Percentiles rank a stretch among this genome's conserved stretches.
Evolutionary conservation across 2,888 invertebrate genomes (phyloP).

Genomic region (Dermolepida albohirtum): DNA sequence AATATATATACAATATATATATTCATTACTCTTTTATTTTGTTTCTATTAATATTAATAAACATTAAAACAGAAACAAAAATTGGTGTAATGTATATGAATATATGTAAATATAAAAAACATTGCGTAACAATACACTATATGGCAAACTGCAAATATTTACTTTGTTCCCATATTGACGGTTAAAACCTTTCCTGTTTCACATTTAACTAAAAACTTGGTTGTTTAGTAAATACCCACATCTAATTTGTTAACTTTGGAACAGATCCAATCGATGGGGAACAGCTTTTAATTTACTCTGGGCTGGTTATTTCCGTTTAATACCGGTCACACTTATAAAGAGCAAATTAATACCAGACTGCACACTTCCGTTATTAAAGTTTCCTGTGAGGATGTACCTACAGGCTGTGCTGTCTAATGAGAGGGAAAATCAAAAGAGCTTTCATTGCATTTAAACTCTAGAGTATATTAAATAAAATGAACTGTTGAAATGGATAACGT

Average conservation of each 20-base stretch:
- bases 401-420: conserved; percentile 15
- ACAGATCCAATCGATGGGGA: conserved; percentile 13
- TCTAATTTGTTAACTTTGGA: conserved; percentile 12
- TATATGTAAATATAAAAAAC: no score
- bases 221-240: conserved; percentile 22
- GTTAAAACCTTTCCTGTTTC: conserved; percentile 8
- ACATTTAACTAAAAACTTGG: conserved; percentile 9
- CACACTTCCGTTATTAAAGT: conserved; percentile 32
- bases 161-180: neutral
- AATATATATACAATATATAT: no score
- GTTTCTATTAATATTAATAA: no score
- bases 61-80: no score
- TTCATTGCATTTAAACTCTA: conserved; percentile 9
- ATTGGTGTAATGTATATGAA: no score
- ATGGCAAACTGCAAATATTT: neutral
- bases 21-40: no score
- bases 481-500: no score
- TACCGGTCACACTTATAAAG: conserved; percentile 28
- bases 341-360: conserved; percentile 33
- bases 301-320: conserved; percentile 27
- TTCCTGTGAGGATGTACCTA: conserved; percentile 25
- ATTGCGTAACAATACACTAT: no score
- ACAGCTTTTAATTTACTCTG: conserved; percentile 20
- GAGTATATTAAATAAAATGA: conserved; percentile 17
- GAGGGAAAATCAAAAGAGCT: conserved; percentile 14